These are phyloP conservation scores for Bombus picipes DNA, from an alignment of 1,140 invertebrate species.

Conservation along the genomic window DNA sequence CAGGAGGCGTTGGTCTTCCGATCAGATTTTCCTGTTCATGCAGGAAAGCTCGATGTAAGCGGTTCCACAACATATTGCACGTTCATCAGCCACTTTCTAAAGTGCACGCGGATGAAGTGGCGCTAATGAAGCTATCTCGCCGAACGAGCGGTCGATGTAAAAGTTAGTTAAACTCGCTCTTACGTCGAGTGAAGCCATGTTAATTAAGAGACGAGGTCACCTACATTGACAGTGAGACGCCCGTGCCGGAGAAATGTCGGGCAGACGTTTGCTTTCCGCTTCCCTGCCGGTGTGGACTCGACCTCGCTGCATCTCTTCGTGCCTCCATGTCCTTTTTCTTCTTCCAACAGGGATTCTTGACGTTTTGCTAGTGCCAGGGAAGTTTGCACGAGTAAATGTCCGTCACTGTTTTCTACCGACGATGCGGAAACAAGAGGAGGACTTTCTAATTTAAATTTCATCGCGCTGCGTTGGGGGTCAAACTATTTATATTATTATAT, in stretches of 20 bases:
- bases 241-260: conserved; percentile 66
- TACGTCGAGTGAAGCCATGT: conserved; percentile 63
- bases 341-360: not conserved
- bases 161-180: conserved; percentile 75
- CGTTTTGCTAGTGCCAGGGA: not conserved
- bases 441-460: conserved; percentile 44
- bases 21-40: conserved; percentile 33
- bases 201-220: conserved; percentile 79
- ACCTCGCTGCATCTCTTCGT: not conserved
- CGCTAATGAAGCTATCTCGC: conserved; percentile 78
- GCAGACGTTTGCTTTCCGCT: conserved; percentile 55
- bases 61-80: conserved; percentile 55
- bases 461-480: not conserved
- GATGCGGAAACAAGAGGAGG: not conserved
- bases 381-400: not conserved
- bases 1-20: not conserved
- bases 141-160: conserved; percentile 65
- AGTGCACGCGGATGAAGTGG: conserved; percentile 71
- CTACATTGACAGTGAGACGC: conserved; percentile 72
- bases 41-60: conserved; percentile 19
- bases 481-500: not conserved
- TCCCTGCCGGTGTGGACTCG: not conserved
- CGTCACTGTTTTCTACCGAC: not conserved
- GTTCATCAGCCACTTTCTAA: conserved; percentile 76
- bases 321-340: not conserved